Conservation (phyloP, 2,113 vertebrate species). For the Ondatra zibethicus region DNA sequence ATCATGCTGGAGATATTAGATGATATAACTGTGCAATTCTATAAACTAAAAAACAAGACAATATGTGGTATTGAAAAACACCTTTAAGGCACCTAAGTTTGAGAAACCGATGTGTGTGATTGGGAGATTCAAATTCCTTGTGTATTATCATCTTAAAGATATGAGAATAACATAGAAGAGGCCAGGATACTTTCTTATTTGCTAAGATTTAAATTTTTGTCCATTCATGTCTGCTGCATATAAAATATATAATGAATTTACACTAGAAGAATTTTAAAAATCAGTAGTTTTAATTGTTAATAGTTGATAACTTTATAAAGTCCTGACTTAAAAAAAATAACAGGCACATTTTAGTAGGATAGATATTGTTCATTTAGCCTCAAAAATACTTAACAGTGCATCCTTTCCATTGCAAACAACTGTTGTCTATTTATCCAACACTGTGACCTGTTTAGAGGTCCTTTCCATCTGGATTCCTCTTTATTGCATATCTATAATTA, state of each 20-base stretch:
- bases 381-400: not conserved
- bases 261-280: not conserved
- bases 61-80: not conserved
- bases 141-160: conserved; percentile 3
- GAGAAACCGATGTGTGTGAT: not conserved
- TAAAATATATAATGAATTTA: not conserved
- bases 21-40: not conserved
- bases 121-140: not conserved
- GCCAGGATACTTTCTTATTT: not conserved
- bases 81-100: not conserved
- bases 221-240: not conserved
- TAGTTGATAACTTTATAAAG: not conserved
- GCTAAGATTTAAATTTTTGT: not conserved
- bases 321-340: not conserved
- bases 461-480: too few relatives aligned
- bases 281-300: not conserved
- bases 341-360: not conserved
- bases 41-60: not conserved
- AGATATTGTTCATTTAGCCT: not conserved
- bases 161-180: not conserved
- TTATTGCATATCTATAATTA: too few relatives aligned
- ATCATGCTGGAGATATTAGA: not conserved
- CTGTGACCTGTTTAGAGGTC: too few relatives aligned
- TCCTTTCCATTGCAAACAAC: not conserved
- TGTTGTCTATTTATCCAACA: too few relatives aligned